Evolutionary conservation across 1,140 invertebrate genomes (phyloP).

Genomic region (Drosophila subpulchrella): DNA sequence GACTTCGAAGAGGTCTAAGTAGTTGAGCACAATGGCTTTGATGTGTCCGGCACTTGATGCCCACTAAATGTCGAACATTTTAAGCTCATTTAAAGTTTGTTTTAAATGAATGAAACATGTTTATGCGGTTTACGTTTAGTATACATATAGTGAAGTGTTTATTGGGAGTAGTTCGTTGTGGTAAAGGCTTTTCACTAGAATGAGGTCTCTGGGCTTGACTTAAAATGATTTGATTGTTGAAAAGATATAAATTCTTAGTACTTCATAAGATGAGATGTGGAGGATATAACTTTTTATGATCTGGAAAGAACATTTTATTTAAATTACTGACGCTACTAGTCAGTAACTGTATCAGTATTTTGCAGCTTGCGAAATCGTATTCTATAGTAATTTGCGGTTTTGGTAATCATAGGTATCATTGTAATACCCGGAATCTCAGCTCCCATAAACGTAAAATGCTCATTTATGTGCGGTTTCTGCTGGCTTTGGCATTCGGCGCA

Average conservation of each 20-base stretch:
- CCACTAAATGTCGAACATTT: slow-evolving; percentile 63
- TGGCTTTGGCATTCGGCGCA: slow-evolving; percentile 63
- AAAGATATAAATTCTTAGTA: background rate
- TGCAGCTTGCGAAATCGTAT: background rate
- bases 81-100: slow-evolving; percentile 53
- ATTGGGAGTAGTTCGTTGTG: background rate
- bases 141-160: background rate
- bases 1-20: slow-evolving; percentile 31
- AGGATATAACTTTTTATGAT: too few species aligned
- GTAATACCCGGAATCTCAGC: background rate
- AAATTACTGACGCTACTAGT: too few species aligned
- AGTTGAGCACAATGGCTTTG: slow-evolving; percentile 57
- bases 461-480: slow-evolving; percentile 39
- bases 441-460: slow-evolving; percentile 26
- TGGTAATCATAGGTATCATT: background rate
- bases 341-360: too few species aligned
- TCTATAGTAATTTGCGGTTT: background rate
- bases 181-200: background rate
- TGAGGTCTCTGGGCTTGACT: too few species aligned
- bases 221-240: background rate
- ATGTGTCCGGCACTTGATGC: slow-evolving; percentile 50
- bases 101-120: slow-evolving; percentile 21
- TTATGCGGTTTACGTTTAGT: slow-evolving; percentile 31
- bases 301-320: background rate
- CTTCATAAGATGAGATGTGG: background rate